phyloP scores from a whole-genome alignment of 2,888 invertebrate species.

The Apodemia zela region DNA sequence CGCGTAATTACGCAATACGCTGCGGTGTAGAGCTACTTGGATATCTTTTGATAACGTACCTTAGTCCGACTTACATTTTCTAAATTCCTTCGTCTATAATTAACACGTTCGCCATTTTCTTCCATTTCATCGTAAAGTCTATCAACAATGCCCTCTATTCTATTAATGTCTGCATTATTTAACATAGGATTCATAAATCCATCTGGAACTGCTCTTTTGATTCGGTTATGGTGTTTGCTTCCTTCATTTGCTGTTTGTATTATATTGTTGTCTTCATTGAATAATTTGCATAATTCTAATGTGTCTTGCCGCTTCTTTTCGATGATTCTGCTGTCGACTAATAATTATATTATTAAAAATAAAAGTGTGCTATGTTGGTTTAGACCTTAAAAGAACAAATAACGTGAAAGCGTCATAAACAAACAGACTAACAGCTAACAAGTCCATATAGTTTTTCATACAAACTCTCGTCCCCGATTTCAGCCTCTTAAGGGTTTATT shows the following conservation, averaged over 20 bases:
- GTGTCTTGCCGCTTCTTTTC: constrained; percentile 62
- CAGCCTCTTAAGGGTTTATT: no score
- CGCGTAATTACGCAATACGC: no score
- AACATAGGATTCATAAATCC: constrained; percentile 22
- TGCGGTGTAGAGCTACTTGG: no score
- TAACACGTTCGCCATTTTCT: constrained; percentile 39
- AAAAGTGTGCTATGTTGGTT: no score
- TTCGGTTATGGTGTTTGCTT: not conserved
- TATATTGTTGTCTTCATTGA: constrained; percentile 48
- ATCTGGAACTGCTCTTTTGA: not conserved
- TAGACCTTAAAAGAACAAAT: no score
- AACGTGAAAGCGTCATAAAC: no score
- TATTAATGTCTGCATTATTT: constrained; percentile 40
- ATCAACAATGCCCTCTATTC: constrained; percentile 58
- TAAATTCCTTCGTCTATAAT: constrained; percentile 42
- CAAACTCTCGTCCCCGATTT: no score
- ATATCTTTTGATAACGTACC: constrained; percentile 22
- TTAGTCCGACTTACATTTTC: constrained; percentile 22
- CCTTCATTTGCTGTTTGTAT: constrained; percentile 22
- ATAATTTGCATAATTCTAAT: constrained; percentile 60
- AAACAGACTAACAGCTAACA: no score
- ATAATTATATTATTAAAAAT: constrained; percentile 14
- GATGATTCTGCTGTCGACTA: constrained; percentile 57
- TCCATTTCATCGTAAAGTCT: constrained; percentile 58
- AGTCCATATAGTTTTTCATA: no score